These are phyloP conservation scores for Scaptomyza reducta DNA, from an alignment of 2,888 invertebrate species.

Conservation along the genomic window DNA sequence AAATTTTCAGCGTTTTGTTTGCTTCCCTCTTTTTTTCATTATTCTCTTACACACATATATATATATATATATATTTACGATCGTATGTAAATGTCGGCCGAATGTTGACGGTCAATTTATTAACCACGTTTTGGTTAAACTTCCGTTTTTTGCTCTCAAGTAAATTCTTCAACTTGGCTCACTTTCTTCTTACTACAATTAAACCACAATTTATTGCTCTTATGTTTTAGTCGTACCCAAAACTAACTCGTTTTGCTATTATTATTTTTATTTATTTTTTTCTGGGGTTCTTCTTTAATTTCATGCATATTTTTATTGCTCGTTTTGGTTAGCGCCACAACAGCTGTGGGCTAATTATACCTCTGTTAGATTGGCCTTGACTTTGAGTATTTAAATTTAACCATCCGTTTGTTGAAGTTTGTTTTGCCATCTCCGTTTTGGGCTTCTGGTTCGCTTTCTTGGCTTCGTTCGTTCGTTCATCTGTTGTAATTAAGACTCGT, in stretches of 20 bases:
- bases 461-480: conserved; percentile 24
- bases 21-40: conserved; percentile 27
- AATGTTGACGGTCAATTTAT: conserved; percentile 39
- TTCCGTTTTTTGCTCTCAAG: conserved; percentile 54
- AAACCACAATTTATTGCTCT: conserved; percentile 14
- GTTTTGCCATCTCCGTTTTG: conserved; percentile 28
- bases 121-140: conserved; percentile 48
- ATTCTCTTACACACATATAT: conserved; percentile 16
- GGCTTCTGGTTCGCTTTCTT: conserved; percentile 35
- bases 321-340: conserved; percentile 34
- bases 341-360: conserved; percentile 37
- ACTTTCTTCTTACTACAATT: conserved; percentile 36
- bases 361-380: conserved; percentile 55
- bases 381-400: conserved; percentile 54
- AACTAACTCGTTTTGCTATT: conserved; percentile 25
- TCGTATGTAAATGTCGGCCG: conserved; percentile 63
- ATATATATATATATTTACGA: no score
- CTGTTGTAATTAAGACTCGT: conserved; percentile 46
- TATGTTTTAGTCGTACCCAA: conserved; percentile 12
- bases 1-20: conserved; percentile 38
- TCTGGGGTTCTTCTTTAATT: conserved; percentile 1
- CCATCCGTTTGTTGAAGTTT: conserved; percentile 5
- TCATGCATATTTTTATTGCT: conserved; percentile 32
- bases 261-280: background rate
- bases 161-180: conserved; percentile 27